A percentile compares a stretch with the other conserved stretches of the same genome.
These are phyloP conservation scores for Chloroceryle aenea DNA, from an alignment of 2,113 vertebrate species.

Conservation along the genomic window DNA sequence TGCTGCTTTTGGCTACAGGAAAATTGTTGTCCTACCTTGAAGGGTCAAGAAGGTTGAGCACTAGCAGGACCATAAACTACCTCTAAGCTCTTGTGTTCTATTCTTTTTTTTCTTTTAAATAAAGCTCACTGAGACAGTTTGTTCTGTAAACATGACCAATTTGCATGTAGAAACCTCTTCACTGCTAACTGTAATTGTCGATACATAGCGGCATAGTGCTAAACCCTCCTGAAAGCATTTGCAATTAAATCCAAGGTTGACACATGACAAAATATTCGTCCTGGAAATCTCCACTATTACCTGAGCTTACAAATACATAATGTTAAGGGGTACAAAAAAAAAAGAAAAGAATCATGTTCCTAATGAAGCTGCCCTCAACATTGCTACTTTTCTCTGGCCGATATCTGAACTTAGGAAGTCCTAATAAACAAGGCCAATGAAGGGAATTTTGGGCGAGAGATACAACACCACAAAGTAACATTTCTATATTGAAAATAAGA, in stretches of 20 bases:
- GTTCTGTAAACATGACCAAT: neutral
- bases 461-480: neutral
- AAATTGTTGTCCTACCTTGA: neutral
- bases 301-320: neutral
- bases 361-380: neutral
- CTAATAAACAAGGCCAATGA: neutral
- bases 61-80: neutral
- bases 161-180: neutral
- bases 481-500: neutral
- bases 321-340: neutral
- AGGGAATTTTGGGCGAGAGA: neutral
- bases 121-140: neutral
- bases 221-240: neutral
- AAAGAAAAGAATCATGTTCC: neutral
- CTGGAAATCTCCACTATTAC: neutral
- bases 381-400: neutral
- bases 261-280: neutral
- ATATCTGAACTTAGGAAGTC: neutral
- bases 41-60: neutral
- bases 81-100: neutral
- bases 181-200: neutral
- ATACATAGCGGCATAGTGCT: neutral
- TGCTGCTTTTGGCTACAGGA: neutral
- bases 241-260: neutral
- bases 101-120: neutral